Conservation (phyloP, 1,140 invertebrate species). For the Zaprionus gabonicus region DNA sequence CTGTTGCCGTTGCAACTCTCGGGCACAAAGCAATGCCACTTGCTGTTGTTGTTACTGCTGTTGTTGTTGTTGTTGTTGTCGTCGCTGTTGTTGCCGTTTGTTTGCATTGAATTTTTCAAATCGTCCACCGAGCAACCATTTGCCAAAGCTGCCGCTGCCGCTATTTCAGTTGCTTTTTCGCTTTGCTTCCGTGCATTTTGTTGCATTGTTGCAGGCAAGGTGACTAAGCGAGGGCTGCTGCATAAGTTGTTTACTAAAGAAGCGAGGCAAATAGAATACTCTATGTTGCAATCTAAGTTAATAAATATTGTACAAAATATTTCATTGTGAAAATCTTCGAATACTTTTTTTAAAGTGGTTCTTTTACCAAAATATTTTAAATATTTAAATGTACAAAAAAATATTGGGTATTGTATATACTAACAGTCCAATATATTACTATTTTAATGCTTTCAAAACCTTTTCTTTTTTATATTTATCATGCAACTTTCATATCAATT, state of each 20-base stretch:
- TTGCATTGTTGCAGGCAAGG: slow-evolving; percentile 58
- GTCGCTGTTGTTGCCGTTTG: slow-evolving; percentile 42
- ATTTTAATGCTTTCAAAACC: too few species aligned
- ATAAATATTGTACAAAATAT: too few species aligned
- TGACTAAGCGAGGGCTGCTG: slow-evolving; percentile 40
- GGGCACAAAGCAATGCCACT: slow-evolving; percentile 47
- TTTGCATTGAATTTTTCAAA: slow-evolving; percentile 76
- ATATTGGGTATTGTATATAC: too few species aligned
- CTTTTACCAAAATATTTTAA: too few species aligned
- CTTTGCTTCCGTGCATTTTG: slow-evolving; percentile 66
- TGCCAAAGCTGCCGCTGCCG: slow-evolving; percentile 57
- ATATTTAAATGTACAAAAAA: too few species aligned
- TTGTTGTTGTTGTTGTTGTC: slow-evolving; percentile 12
- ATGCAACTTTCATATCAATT: not conserved
- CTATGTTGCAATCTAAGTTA: too few species aligned
- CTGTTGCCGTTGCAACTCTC: slow-evolving; percentile 17
- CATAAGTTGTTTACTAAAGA: not conserved
- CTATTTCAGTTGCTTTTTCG: slow-evolving; percentile 40
- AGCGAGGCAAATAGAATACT: too few species aligned
- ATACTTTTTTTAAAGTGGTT: too few species aligned
- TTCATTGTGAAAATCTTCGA: too few species aligned
- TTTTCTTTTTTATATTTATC: not conserved
- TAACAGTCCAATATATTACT: too few species aligned
- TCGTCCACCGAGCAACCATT: slow-evolving; percentile 61
- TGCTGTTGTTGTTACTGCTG: slow-evolving; percentile 29